Evolutionary conservation across 2,797 vertebrate genomes (phyloP).

Genomic region (Siniperca obscura): DNA sequence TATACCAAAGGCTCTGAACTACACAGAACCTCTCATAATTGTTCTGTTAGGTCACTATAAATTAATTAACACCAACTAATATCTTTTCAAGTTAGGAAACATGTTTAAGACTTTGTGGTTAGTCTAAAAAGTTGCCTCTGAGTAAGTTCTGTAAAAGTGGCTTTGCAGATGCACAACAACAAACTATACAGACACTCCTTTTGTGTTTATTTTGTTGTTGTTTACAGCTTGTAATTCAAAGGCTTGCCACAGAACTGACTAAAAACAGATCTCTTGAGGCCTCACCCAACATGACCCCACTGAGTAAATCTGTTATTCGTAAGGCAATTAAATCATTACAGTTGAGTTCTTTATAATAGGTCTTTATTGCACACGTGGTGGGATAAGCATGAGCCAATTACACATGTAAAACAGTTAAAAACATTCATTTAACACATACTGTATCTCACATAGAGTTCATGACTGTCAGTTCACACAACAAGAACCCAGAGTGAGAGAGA

Average conservation of each 20-base stretch:
- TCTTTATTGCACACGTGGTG: slow-evolving; percentile 46
- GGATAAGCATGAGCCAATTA: slow-evolving; percentile 52
- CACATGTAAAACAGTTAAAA: slow-evolving; percentile 59
- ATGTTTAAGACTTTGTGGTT: slow-evolving; percentile 18
- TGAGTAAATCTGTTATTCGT: slow-evolving; percentile 55
- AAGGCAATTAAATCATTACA: slow-evolving; percentile 62
- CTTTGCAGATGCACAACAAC: slow-evolving; percentile 15
- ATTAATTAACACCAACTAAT: slow-evolving; percentile 36
- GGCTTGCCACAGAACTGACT: slow-evolving; percentile 14
- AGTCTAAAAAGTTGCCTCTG: slow-evolving; percentile 3
- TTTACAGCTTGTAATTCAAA: slow-evolving; percentile 32
- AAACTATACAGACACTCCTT: neutral
- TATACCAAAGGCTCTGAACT: slow-evolving; percentile 38
- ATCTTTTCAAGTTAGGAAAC: slow-evolving; percentile 1
- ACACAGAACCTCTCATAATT: slow-evolving; percentile 20
- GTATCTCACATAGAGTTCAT: slow-evolving; percentile 30
- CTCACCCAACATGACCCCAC: slow-evolving; percentile 45
- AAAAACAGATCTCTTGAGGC: slow-evolving; percentile 39
- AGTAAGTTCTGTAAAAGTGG: slow-evolving; percentile 9
- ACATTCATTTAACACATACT: slow-evolving; percentile 34
- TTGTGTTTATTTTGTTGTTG: slow-evolving; percentile 34
- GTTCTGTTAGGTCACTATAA: slow-evolving; percentile 23
- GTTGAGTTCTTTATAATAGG: slow-evolving; percentile 57
- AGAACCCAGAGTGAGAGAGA: slow-evolving; percentile 4
- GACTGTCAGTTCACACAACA: slow-evolving; percentile 38